Conservation (phyloP, 1,140 invertebrate genomes). For the Lepidurus packardi region DNA sequence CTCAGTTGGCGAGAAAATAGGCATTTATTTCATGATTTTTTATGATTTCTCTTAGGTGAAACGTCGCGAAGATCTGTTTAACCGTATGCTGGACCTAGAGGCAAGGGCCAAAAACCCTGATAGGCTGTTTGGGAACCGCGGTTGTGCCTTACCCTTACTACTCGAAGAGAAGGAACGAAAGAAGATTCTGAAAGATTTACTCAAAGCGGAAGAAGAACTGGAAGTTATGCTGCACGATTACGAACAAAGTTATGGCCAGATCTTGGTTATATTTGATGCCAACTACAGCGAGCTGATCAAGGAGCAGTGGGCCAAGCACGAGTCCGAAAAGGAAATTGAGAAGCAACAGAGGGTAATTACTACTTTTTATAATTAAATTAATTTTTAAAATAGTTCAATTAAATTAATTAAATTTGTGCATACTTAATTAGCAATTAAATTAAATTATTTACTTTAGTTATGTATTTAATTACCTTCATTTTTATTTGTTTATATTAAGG, state of each 20-base stretch:
- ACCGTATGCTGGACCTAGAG: slow-evolving; percentile 62
- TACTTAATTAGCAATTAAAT: too few relatives aligned
- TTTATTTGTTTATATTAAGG: slow-evolving; percentile 19
- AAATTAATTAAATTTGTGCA: too few relatives aligned
- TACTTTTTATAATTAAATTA: too few relatives aligned
- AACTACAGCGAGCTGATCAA: slow-evolving; percentile 43
- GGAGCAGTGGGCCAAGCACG: slow-evolving; percentile 44
- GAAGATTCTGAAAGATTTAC: slow-evolving; percentile 55
- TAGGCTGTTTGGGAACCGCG: slow-evolving; percentile 69
- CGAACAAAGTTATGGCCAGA: slow-evolving; percentile 41
- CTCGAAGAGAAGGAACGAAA: slow-evolving; percentile 78
- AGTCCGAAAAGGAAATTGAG: slow-evolving; percentile 44
- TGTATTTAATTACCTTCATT: neutral
- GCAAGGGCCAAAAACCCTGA: slow-evolving; percentile 65
- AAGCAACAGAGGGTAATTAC: slow-evolving; percentile 44
- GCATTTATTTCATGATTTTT: slow-evolving; percentile 33
- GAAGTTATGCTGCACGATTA: slow-evolving; percentile 42
- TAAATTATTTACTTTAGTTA: too few relatives aligned
- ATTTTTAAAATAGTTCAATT: too few relatives aligned
- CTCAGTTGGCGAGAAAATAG: slow-evolving; percentile 28
- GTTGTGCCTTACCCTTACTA: slow-evolving; percentile 69
- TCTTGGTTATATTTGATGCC: slow-evolving; percentile 44
- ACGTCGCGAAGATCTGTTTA: slow-evolving; percentile 57
- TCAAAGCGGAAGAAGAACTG: slow-evolving; percentile 47
- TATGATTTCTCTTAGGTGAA: slow-evolving; percentile 55